These are phyloP conservation scores for Drosophila nasuta DNA, from an alignment of 1,140 invertebrate genomes.

Conservation along the genomic window DNA sequence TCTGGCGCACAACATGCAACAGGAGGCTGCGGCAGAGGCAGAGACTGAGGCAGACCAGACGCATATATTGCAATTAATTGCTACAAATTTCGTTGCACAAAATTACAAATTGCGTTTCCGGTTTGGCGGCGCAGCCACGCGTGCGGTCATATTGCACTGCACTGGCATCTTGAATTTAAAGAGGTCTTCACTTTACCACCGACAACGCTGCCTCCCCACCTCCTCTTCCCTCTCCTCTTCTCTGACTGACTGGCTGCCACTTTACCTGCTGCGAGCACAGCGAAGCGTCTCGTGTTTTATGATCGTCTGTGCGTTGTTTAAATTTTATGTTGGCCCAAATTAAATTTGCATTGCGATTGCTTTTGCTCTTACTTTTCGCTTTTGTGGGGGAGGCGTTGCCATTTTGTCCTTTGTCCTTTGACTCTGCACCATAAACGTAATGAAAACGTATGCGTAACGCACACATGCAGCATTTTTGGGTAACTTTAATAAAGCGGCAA, in stretches of 20 bases:
- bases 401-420: slow-evolving; percentile 40
- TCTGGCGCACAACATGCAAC: slow-evolving; percentile 62
- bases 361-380: slow-evolving; percentile 19
- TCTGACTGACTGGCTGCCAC: neutral
- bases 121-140: slow-evolving; percentile 65
- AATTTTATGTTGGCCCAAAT: slow-evolving; percentile 62
- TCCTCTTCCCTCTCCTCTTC: neutral
- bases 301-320: slow-evolving; percentile 47
- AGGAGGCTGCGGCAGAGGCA: neutral
- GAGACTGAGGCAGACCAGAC: slow-evolving; percentile 14
- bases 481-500: slow-evolving; percentile 3
- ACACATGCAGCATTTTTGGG: slow-evolving; percentile 24
- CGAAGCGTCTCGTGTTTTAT: slow-evolving; percentile 45
- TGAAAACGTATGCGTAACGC: slow-evolving; percentile 58
- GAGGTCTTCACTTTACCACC: neutral
- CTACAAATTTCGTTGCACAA: slow-evolving; percentile 76
- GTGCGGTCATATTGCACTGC: slow-evolving; percentile 33
- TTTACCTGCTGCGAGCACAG: neutral
- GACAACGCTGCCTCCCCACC: neutral
- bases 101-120: slow-evolving; percentile 81
- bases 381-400: slow-evolving; percentile 32
- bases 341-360: slow-evolving; percentile 77
- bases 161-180: slow-evolving; percentile 14
- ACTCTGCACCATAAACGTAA: slow-evolving; percentile 51
- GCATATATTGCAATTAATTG: slow-evolving; percentile 69